Percentiles rank a stretch among this genome's conserved stretches.
phyloP scores from a whole-genome alignment of 2,888 invertebrate species.

The Tenthredo amoena region DNA sequence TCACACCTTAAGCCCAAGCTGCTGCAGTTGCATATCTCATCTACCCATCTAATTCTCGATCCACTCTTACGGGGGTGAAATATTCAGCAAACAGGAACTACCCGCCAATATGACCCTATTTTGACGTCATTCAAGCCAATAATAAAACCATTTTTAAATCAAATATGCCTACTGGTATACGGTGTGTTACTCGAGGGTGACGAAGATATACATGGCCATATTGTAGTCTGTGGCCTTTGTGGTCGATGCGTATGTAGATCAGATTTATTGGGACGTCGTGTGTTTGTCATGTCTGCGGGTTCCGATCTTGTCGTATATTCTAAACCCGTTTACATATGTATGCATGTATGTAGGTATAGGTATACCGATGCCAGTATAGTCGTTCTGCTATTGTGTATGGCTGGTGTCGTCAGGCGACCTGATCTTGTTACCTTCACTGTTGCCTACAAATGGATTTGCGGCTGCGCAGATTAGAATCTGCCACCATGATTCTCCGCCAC shows the following conservation, averaged over 20 bases:
- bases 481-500: constrained; percentile 41
- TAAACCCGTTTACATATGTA: constrained; percentile 39
- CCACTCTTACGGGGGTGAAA: neutral
- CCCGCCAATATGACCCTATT: constrained; percentile 63
- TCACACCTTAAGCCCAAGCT: neutral
- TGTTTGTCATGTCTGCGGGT: neutral
- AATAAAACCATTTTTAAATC: neutral
- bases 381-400: constrained; percentile 53
- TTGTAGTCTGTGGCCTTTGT: neutral
- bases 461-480: constrained; percentile 68
- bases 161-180: neutral
- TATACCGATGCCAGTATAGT: constrained; percentile 56
- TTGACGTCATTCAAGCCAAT: constrained; percentile 63
- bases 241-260: constrained; percentile 65
- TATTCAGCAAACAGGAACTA: constrained; percentile 63
- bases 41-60: constrained; percentile 18
- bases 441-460: constrained; percentile 71
- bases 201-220: neutral
- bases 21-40: neutral
- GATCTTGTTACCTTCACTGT: constrained; percentile 71
- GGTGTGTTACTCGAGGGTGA: neutral
- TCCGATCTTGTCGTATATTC: constrained; percentile 8
- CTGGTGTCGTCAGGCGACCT: constrained; percentile 55
- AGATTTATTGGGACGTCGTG: constrained; percentile 62
- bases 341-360: constrained; percentile 34